Conservation (phyloP, 2,888 invertebrate species). For the Marronus borbonicus region DNA sequence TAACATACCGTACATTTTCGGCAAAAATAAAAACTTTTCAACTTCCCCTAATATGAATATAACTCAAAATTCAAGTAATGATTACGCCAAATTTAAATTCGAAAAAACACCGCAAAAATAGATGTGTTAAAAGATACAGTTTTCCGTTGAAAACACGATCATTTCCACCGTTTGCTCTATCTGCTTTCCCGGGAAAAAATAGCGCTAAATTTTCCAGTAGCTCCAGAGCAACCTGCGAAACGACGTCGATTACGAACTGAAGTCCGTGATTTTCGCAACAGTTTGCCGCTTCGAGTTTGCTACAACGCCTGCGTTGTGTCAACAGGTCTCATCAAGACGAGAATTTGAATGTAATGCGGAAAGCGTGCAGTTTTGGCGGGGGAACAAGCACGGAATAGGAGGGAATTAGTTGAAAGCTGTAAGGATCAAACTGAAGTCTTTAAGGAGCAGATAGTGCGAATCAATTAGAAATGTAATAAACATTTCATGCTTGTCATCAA, state of each 20-base stretch:
- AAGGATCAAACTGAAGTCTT: too few species aligned
- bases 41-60: not conserved
- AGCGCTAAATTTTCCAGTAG: too few species aligned
- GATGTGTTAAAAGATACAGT: not conserved
- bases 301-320: slow-evolving; percentile 7
- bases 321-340: not conserved
- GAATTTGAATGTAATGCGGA: not conserved
- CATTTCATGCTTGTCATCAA: too few species aligned
- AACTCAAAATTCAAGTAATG: too few species aligned
- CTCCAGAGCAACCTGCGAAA: too few species aligned
- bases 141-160: not conserved
- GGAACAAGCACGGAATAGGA: too few species aligned
- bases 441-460: too few species aligned
- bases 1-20: slow-evolving; percentile 77
- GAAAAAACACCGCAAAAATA: too few species aligned
- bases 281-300: slow-evolving; percentile 2
- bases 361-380: not conserved
- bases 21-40: not conserved
- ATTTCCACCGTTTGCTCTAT: not conserved
- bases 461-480: too few species aligned
- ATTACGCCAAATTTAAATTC: too few species aligned
- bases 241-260: not conserved
- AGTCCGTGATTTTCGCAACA: slow-evolving; percentile 20
- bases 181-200: too few species aligned
- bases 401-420: too few species aligned